Evolutionary conservation across 2,113 vertebrate species (phyloP), one percentile per base, ranked within the genome.

Genomic region (Cephalopholis sonnerati): DNA sequence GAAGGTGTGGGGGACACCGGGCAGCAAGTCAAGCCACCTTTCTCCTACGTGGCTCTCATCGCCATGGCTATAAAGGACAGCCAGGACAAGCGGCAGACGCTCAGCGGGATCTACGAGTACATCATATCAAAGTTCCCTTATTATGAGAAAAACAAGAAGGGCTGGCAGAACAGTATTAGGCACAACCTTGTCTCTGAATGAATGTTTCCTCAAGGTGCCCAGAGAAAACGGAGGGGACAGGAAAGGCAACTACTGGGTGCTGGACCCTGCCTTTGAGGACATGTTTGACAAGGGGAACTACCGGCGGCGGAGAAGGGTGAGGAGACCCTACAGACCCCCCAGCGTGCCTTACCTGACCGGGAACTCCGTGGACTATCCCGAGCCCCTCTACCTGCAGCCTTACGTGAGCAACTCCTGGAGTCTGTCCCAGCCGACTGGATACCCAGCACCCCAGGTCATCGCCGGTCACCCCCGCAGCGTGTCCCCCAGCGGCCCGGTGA

Each of bases 111-210:
- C 59, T 97, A 97, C 81, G 77, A 93, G 4, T 96, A 90, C 85
- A 96, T 97, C 61, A 53, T 92, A 2, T 89, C 83, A 10, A 96
- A 90, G 67, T 97, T 97, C 72, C 96, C 96, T 0, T 97, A 95
- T 80, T 97, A 96, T 68, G 93, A 96, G 85, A 91, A 83, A 55
- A 81, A 93, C 53, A 78, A 95, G 24, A 96, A 95, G 41, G 93
- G 95, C 0, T 97, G 97, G 97, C 95, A 96, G 77, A 97, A 97
- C 79, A 96, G 96, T 84, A 87, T 97, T 13, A 86, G 97, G 0
- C 97, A 97, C 93, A 97, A 96, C 76, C 89, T n/a, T 97, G 44
- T 97, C 96, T 74, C 92, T 97, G 36, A 96, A 97, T 72, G 93
- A 95, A 57, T 97, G 96, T 50, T 97, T 97, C 87, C 63, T 95